Percentiles rank a stretch among this genome's conserved stretches.
phyloP scores from a whole-genome alignment of 2,113 vertebrate genomes.

The Sciurus niger region DNA sequence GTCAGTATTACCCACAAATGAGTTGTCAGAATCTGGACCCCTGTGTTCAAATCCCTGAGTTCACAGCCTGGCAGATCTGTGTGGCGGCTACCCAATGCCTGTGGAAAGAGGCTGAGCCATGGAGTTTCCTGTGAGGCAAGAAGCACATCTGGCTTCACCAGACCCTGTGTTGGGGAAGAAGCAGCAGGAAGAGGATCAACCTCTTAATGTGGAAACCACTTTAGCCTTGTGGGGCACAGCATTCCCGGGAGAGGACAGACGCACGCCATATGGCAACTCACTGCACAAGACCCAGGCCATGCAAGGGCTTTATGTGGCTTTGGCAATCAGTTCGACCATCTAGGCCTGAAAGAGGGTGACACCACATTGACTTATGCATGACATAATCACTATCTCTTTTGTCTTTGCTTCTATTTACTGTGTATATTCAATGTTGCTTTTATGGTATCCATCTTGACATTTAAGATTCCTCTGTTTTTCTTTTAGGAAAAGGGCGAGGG shows the following conservation, averaged over 20 bases:
- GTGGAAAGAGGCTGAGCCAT: accelerated
- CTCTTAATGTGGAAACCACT: neutral
- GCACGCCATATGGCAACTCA: accelerated
- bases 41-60: neutral
- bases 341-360: accelerated
- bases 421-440: neutral
- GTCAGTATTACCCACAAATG: too few species aligned
- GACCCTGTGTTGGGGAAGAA: neutral
- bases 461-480: neutral
- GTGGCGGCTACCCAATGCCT: accelerated
- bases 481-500: neutral
- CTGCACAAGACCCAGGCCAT: accelerated
- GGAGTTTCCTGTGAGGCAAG: neutral
- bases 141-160: neutral
- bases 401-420: neutral
- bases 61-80: accelerated
- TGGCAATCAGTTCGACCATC: accelerated
- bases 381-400: accelerated
- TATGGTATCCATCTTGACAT: neutral
- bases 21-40: neutral
- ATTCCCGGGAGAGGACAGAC: neutral
- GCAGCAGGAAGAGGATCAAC: neutral
- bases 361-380: accelerated
- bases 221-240: neutral
- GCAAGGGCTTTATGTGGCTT: neutral